Percentiles rank a stretch among this genome's conserved stretches.
These are phyloP conservation scores for Cynopterus sphinx DNA, from an alignment of 2,797 vertebrate genomes.

Conservation along the genomic window DNA sequence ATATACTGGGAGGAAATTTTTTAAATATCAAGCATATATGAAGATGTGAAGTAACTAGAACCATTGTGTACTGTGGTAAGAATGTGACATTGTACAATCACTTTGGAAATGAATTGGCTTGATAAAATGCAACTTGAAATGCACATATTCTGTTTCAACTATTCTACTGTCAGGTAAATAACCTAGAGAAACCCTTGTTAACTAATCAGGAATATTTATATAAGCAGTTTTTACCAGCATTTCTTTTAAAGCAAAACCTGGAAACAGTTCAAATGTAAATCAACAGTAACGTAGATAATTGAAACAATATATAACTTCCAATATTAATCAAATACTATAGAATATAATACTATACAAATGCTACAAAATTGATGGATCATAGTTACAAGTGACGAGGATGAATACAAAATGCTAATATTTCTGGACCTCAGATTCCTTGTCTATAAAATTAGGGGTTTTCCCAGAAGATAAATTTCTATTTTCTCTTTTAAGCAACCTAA, in stretches of 20 bases:
- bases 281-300: neutral
- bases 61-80: neutral
- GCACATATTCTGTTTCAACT: neutral
- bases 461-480: neutral
- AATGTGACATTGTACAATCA: neutral
- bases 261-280: neutral
- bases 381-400: neutral
- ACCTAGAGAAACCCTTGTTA: neutral
- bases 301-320: neutral
- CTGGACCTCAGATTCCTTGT: neutral
- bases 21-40: neutral
- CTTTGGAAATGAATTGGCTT: neutral
- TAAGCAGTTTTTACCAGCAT: neutral
- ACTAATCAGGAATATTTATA: neutral
- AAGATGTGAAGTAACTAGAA: neutral
- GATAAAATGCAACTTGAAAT: neutral
- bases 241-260: neutral
- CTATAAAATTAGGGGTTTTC: neutral
- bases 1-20: neutral
- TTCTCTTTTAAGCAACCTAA: neutral
- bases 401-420: constrained; percentile 1
- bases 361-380: neutral
- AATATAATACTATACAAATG: neutral
- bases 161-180: neutral
- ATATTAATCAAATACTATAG: neutral